Evolutionary conservation across 1,140 invertebrate species (phyloP).

Genomic region (Charaxes varanes): DNA sequence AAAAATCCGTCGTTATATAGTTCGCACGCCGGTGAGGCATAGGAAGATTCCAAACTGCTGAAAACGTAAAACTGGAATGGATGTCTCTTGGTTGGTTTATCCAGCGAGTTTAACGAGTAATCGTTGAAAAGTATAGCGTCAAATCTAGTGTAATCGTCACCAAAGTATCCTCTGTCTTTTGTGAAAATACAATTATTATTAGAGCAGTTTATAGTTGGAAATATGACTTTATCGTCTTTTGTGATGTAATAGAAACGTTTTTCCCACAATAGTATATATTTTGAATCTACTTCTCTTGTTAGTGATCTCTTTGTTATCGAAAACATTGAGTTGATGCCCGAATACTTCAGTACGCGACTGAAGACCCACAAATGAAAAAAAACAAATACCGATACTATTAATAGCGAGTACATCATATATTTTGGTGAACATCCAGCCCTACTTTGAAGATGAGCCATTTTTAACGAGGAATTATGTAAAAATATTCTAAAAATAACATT

Average conservation of each 20-base stretch:
- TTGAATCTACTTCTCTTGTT: conserved; percentile 1
- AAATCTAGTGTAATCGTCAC: conserved; percentile 22
- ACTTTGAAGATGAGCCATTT: no score
- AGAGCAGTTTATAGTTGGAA: conserved; percentile 23
- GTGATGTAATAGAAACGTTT: conserved; percentile 8
- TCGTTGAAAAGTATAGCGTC: conserved; percentile 36
- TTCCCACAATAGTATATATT: conserved; percentile 28
- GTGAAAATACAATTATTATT: conserved; percentile 30
- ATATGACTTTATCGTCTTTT: conserved; percentile 12
- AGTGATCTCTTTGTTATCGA: background rate
- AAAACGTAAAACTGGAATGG: conserved; percentile 57
- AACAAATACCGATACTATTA: conserved; percentile 6
- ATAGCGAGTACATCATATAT: no score
- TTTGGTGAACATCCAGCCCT: background rate
- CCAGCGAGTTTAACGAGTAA: conserved; percentile 10
- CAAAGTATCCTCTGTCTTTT: conserved; percentile 20
- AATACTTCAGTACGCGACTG: conserved; percentile 6
- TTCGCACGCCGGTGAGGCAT: conserved; percentile 34
- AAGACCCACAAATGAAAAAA: conserved; percentile 17
- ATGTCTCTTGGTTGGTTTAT: conserved; percentile 20
- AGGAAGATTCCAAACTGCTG: conserved; percentile 33
- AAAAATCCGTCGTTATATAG: conserved; percentile 54
- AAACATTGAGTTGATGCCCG: conserved; percentile 10
- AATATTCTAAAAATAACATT: no score
- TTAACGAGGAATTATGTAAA: no score